Percentiles rank a stretch among this genome's conserved stretches.
These are phyloP conservation scores for Cephonodes hylas DNA, from an alignment of 2,888 invertebrate species.

Conservation along the genomic window DNA sequence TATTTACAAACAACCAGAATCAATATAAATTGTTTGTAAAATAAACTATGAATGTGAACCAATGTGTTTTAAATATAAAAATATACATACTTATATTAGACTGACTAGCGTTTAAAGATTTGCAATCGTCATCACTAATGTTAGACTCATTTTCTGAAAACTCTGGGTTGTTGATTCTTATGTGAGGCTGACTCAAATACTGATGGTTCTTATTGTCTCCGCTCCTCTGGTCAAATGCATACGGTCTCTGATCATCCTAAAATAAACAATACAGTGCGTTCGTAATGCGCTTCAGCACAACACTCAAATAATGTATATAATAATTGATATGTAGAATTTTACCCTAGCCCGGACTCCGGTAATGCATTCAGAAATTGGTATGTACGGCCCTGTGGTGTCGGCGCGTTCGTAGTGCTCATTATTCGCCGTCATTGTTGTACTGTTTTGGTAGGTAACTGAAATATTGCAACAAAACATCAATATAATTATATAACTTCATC, in stretches of 20 bases:
- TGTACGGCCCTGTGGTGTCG: slow-evolving; percentile 87
- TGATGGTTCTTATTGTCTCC: slow-evolving; percentile 41
- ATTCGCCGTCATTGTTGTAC: slow-evolving; percentile 30
- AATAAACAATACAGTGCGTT: slow-evolving; percentile 12
- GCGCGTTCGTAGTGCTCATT: slow-evolving; percentile 44
- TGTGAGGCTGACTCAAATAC: slow-evolving; percentile 57
- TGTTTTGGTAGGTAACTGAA: slow-evolving; percentile 54
- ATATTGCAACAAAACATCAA: slow-evolving; percentile 9
- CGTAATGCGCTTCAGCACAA: too few species aligned
- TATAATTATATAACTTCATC: background rate
- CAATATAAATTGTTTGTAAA: too few species aligned
- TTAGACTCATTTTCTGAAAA: slow-evolving; percentile 71
- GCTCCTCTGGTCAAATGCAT: slow-evolving; percentile 58
- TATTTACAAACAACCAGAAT: background rate
- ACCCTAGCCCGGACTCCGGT: slow-evolving; percentile 86
- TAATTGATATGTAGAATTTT: slow-evolving; percentile 14
- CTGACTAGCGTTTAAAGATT: slow-evolving; percentile 64
- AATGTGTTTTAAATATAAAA: too few species aligned
- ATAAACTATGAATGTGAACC: too few species aligned
- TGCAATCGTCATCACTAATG: slow-evolving; percentile 67
- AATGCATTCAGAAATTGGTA: slow-evolving; percentile 95
- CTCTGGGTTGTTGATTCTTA: slow-evolving; percentile 50
- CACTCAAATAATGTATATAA: slow-evolving; percentile 10
- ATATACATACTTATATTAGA: slow-evolving; percentile 57
- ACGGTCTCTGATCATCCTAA: slow-evolving; percentile 56